Evolutionary conservation across 2,113 vertebrate genomes (phyloP).

Genomic region (Alosa alosa): DNA sequence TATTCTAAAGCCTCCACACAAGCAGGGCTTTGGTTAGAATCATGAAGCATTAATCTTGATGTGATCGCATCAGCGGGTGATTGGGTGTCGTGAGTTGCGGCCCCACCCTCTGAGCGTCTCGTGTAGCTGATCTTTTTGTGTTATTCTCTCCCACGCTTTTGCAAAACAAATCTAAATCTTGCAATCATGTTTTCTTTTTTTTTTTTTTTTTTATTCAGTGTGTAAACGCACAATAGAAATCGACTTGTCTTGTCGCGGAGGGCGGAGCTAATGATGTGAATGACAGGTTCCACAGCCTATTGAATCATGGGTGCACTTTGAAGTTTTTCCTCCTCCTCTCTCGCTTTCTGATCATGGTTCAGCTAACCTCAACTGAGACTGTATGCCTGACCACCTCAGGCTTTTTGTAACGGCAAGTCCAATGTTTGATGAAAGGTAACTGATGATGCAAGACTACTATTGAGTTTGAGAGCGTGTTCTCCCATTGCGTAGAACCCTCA

Average conservation of each 20-base stretch:
- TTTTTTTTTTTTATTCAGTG: slow-evolving; percentile 30
- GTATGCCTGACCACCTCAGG: slow-evolving; percentile 46
- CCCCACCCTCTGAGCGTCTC: slow-evolving; percentile 47
- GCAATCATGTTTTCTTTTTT: slow-evolving; percentile 46
- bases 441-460: slow-evolving; percentile 69
- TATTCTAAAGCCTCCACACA: not conserved
- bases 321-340: slow-evolving; percentile 18
- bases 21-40: not conserved
- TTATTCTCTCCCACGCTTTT: slow-evolving; percentile 1
- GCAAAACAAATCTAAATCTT: slow-evolving; percentile 37
- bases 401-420: slow-evolving; percentile 37
- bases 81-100: slow-evolving; percentile 47
- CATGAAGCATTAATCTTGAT: slow-evolving; percentile 11
- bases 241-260: slow-evolving; percentile 47
- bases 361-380: slow-evolving; percentile 42
- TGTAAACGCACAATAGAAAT: slow-evolving; percentile 66
- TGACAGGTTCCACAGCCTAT: slow-evolving; percentile 41
- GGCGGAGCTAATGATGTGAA: slow-evolving; percentile 42
- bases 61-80: slow-evolving; percentile 8
- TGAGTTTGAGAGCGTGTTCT: slow-evolving; percentile 44
- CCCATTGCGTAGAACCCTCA: slow-evolving; percentile 43
- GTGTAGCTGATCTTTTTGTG: slow-evolving; percentile 56
- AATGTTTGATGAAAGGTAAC: slow-evolving; percentile 47
- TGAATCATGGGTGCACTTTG: slow-evolving; percentile 36
- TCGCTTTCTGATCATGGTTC: slow-evolving; percentile 16